These are phyloP conservation scores for Lydus trimaculatus DNA, from an alignment of 2,888 invertebrate species.

Conservation along the genomic window DNA sequence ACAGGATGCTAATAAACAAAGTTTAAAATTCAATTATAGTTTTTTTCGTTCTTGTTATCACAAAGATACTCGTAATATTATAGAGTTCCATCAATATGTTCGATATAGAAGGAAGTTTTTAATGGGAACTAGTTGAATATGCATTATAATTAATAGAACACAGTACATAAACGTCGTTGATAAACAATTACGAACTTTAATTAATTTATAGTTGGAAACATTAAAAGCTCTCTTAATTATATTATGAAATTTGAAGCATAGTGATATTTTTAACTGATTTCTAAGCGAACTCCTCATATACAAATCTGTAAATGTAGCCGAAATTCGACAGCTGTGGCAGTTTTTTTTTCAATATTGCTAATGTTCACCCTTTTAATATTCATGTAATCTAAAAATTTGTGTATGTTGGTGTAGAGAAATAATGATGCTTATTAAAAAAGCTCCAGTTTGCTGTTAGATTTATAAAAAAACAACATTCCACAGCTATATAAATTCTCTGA, in stretches of 20 bases:
- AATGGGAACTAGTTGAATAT: background rate
- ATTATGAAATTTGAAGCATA: background rate
- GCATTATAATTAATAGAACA: background rate
- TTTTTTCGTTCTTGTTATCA: too few species aligned
- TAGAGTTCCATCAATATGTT: background rate
- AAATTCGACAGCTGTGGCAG: too few species aligned
- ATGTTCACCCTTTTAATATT: background rate
- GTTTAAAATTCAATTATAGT: background rate
- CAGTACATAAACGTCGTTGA: background rate
- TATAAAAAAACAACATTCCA: too few species aligned
- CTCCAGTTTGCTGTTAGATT: too few species aligned
- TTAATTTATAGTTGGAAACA: background rate
- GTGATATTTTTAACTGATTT: background rate
- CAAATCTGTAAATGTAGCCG: too few species aligned
- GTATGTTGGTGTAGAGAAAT: background rate
- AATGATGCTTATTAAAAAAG: background rate
- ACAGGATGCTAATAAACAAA: background rate
- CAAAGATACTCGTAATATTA: background rate
- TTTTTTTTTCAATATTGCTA: background rate
- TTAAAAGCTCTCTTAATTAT: background rate
- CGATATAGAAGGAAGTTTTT: background rate
- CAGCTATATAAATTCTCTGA: background rate
- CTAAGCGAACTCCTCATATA: too few species aligned
- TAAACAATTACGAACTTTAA: background rate
- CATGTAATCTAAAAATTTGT: background rate